Base-by-base conservation (phyloP, 2,888 invertebrate species). In the Tryphoninae sp. region DNA sequence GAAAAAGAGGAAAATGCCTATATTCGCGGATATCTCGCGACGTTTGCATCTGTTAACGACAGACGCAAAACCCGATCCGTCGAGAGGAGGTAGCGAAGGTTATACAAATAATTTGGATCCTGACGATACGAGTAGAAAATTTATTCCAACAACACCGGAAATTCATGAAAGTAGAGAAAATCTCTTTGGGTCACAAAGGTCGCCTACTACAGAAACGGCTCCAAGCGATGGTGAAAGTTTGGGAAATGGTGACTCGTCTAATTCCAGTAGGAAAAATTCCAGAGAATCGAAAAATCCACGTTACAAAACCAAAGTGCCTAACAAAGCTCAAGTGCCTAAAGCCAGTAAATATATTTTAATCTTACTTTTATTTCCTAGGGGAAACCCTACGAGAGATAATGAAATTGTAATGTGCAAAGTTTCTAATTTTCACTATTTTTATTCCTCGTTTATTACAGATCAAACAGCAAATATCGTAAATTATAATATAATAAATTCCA, bases 51-150 rank as follows among this genome's bases (percentile, higher is more conserved):
- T 93, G 78, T 84, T 94, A 49, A 94, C 93, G 83, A 92, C 94
- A 1, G 94, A 94, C 84, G 94, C 94, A 8, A 91, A 92, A 53
- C 94, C 94, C 0, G 92, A 92, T 85, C 91, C 93, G 6, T 93
- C 94, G 0, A 90, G 94, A 55, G 87, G 89, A 45, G 84, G 84
- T 23, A 84, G 83, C 51, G 84, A 86, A 16, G 86, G 85, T n/a
- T 84, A 86, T 23, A 69, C 83, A 6, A 87, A 87, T 84, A 77
- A 78, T 79, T 77, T 80, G 89, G 91, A 91, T 16, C 11, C 74
- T 23, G 68, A 40, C 40, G 69, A 77, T 19, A 19, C 19, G 22
- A 71, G 58, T 8, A 26, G 42, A 51, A 80, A 83, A 64, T 81
- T 76, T n/a, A 33, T 59, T n/a, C 76, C 76, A 58, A 42, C 73